Evolutionary conservation across 2,888 invertebrate species (phyloP), one percentile per base, ranked within the genome.

Genomic region (Dendrolimus houi): DNA sequence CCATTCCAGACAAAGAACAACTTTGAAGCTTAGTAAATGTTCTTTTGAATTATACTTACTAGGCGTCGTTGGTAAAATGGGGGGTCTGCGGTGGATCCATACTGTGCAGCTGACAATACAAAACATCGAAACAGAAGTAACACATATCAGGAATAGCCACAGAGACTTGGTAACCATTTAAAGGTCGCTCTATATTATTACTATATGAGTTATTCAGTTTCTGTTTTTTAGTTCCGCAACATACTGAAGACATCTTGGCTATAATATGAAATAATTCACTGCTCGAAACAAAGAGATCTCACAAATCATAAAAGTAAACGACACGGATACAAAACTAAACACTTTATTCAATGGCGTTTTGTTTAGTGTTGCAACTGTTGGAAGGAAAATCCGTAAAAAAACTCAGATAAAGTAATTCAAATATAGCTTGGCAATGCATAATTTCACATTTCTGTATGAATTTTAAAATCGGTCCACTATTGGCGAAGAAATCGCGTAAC

Each of bases 61-160:
- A 98, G 82, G 97, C 95, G 80, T 98, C 98, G 85, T 98, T 98
- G 79, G 96, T 96, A 88, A 99, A 99, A 86, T 94, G 93, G 75
- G 98, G 98, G 71, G 95, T 93, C 85, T 95, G 96, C 68, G 99
- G 99, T 70, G 97, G 95, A 71, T 98, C 97, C 83, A 96, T 93
- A 83, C 96, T 96, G 90, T 98, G 96, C 76, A 99, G 93, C 91
- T 98, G 97, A 87, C 95, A 95, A 89, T 98, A 96, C 68, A 99
- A 94, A 72, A 99, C 98, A 92, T 99, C 99, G 92, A 99, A 99
- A 93, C 99, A 99, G 92, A 96, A 99, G 92, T 96, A 97, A 84
- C 98, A 98, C 99, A 99, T 99, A 86, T 99, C 98, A 64, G 96
- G 95, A 83, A 95, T 94, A 70, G 96, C 97, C 69, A 98, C 95